These are phyloP conservation scores for Tachina lurida DNA, from an alignment of 2,888 invertebrate genomes.

Conservation along the genomic window DNA sequence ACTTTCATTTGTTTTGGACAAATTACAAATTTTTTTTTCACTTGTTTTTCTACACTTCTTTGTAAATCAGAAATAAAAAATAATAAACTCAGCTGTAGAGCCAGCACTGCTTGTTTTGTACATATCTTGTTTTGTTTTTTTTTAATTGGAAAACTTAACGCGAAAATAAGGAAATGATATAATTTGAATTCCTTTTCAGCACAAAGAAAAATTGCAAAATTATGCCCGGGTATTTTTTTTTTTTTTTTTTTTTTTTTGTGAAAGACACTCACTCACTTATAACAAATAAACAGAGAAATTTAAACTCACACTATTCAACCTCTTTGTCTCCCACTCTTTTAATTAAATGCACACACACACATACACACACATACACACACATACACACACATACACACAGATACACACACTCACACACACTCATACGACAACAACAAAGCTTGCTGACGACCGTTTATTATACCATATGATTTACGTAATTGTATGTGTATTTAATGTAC, in stretches of 20 bases:
- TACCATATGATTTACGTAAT: constrained; percentile 41
- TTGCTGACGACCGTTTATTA: constrained; percentile 61
- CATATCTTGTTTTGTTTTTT: constrained; percentile 33
- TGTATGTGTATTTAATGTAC: constrained; percentile 37
- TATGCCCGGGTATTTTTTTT: constrained; percentile 34
- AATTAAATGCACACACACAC: constrained; percentile 4
- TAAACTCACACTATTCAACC: constrained; percentile 16
- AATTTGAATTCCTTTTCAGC: constrained; percentile 69
- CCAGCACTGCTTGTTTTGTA: neutral
- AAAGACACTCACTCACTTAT: neutral
- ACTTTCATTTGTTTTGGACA: constrained; percentile 60
- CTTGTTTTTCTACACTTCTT: constrained; percentile 25
- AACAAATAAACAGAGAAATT: constrained; percentile 26
- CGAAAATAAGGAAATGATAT: constrained; percentile 72
- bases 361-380: neutral
- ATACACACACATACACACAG: neutral
- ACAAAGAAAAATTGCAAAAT: constrained; percentile 66
- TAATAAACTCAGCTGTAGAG: constrained; percentile 31
- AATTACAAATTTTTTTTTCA: constrained; percentile 42
- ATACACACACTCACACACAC: too few relatives aligned
- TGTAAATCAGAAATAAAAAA: constrained; percentile 47
- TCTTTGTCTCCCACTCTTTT: constrained; percentile 25
- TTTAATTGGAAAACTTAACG: constrained; percentile 72
- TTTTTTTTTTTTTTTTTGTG: constrained; percentile 38
- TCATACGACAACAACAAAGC: neutral